Evolutionary conservation across 2,888 invertebrate species (phyloP).

Genomic region (Omphaloscelis lunosa): DNA sequence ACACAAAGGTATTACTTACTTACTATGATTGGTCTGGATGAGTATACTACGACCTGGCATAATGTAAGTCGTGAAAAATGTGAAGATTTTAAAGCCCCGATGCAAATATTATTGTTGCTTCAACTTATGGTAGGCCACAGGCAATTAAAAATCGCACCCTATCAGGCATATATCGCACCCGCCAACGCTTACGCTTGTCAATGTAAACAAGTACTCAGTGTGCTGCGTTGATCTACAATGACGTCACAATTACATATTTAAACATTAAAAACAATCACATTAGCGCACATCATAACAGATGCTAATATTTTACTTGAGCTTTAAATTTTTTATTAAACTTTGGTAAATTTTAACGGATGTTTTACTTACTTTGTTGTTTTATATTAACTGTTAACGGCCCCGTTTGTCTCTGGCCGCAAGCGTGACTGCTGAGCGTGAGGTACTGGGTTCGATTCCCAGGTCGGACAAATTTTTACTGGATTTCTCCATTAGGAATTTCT

Average conservation of each 20-base stretch:
- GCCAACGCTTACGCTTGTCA: neutral
- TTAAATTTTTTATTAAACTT: neutral
- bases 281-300: neutral
- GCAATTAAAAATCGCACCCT: neutral
- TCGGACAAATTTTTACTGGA: too few species aligned
- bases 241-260: conserved; percentile 20
- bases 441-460: too few species aligned
- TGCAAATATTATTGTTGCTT: neutral
- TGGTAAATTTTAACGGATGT: neutral
- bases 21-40: neutral
- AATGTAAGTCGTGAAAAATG: neutral
- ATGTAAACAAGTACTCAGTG: neutral
- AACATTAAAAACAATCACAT: conserved; percentile 30
- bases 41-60: neutral
- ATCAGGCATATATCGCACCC: neutral
- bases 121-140: neutral
- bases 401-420: too few species aligned
- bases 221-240: conserved; percentile 8
- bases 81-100: too few species aligned
- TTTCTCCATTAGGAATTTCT: too few species aligned
- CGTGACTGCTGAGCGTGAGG: too few species aligned
- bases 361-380: neutral
- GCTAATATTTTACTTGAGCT: neutral
- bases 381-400: too few species aligned
- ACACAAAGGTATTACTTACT: neutral